Base-by-base conservation (phyloP, 2,113 vertebrate genomes). In the Colaptes auratus region DNA sequence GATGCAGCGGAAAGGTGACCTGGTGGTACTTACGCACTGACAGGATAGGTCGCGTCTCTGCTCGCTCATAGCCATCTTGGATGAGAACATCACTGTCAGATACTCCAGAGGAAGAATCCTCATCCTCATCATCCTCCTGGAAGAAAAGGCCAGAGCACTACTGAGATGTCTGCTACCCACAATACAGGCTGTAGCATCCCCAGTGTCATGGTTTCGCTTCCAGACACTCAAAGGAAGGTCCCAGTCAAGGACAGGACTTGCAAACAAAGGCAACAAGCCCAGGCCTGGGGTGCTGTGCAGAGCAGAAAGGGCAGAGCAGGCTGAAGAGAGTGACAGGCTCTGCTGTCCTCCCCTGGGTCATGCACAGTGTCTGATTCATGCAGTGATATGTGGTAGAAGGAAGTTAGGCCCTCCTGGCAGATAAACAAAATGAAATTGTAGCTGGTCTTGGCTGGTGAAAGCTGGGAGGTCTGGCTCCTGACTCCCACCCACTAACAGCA, bases 11-110 rank as follows among this genome's bases (percentile, higher is more conserved):
- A 60, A 73, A 56, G 35, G 66, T 1, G 65, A 79, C 44, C 6
- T 8, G 8, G 23, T 13, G 64, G 46, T 61, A 99, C 99, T 99
- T 96, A 99, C 99, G 99, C 71, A 99, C 97, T 83, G 99, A 99
- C 48, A 99, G 92, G 97, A 99, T 99, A 36, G 99, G 99, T 60
- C 98, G 98, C 0, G 98, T 98, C 97, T 99, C 99, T 3, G 98
- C 97, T 24, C 98, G 97, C 59, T 98, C 98, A 0, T 98, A 97
- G 53, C 95, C 98, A 10, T 98, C 98, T 17, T 96, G 97, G 56
- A 93, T 86, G 31, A 96, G 96, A 73, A 97, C 92, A 1, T 99
- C 99, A 24, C 98, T 99, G 36, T 99, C 99, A 0, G 99, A 99
- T 69, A 98, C 97, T 8, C 99, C 98, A 7, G 99, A 99, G 35